These are phyloP conservation scores for Scleropages formosus DNA, from an alignment of 2,797 vertebrate species.

Conservation along the genomic window DNA sequence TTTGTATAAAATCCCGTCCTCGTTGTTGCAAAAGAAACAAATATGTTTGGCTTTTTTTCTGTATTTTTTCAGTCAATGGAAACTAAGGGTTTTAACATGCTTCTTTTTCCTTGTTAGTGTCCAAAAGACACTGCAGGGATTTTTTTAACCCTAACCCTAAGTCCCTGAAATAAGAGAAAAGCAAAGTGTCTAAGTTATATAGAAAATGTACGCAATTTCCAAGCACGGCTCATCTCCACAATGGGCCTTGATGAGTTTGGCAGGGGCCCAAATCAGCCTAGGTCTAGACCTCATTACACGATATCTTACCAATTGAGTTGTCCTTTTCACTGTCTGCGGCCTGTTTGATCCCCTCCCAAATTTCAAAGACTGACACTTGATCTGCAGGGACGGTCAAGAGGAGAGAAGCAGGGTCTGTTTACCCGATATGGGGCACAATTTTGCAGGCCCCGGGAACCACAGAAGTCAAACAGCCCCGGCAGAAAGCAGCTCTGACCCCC, in stretches of 20 bases:
- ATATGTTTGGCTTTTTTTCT: conserved; percentile 1
- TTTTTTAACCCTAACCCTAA: not conserved
- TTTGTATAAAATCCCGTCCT: not conserved
- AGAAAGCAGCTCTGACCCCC: conserved; percentile 18
- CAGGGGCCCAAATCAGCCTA: conserved; percentile 41
- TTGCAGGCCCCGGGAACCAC: not conserved
- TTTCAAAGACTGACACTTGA: conserved; percentile 72
- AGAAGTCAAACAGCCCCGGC: conserved; percentile 12
- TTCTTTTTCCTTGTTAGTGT: not conserved
- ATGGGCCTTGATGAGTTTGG: conserved; percentile 37
- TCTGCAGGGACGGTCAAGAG: conserved; percentile 44
- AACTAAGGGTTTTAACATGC: not conserved
- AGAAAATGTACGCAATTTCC: not conserved
- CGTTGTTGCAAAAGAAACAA: not conserved
- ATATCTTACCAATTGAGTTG: conserved; percentile 55
- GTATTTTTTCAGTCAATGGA: not conserved
- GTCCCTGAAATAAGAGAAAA: not conserved
- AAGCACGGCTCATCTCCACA: conserved; percentile 4
- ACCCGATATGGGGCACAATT: conserved; percentile 19
- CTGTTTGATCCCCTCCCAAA: conserved; percentile 68
- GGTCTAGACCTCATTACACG: conserved; percentile 51
- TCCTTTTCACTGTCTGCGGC: conserved; percentile 53
- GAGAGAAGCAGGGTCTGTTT: conserved; percentile 35
- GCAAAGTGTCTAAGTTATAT: not conserved
- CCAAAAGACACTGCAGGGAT: not conserved